These are phyloP conservation scores for Amblyopsis rosae DNA, from an alignment of 2,113 vertebrate genomes.

Conservation along the genomic window DNA sequence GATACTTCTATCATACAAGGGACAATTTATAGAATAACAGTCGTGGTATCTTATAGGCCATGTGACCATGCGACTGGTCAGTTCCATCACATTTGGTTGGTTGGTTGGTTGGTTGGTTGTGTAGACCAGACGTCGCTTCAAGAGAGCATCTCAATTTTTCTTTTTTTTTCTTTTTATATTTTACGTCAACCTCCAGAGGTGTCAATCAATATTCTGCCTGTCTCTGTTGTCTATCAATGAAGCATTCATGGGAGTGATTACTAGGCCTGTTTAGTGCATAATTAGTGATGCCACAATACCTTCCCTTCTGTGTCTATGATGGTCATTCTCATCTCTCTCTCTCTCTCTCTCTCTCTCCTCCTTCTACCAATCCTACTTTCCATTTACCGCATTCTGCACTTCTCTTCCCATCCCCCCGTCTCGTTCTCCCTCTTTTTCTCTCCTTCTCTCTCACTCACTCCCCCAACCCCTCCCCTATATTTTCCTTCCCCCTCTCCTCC, in stretches of 20 bases:
- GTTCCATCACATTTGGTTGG: not conserved
- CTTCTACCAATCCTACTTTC: constrained; percentile 25
- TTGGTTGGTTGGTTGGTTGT: not conserved
- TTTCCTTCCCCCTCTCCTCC: constrained; percentile 18
- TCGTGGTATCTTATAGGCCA: no score
- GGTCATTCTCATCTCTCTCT: constrained; percentile 14
- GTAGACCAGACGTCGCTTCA: not conserved
- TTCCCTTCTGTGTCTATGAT: constrained; percentile 13
- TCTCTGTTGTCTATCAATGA: constrained; percentile 4
- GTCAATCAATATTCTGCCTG: constrained; percentile 17
- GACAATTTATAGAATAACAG: no score
- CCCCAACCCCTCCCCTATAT: constrained; percentile 12
- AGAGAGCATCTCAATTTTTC: not conserved
- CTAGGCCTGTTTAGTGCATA: constrained; percentile 14
- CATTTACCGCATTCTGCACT: constrained; percentile 69
- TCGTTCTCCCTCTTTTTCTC: constrained; percentile 16
- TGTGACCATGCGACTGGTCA: no score
- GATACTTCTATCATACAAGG: no score
- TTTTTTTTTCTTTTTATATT: constrained; percentile 11
- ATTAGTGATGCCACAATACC: constrained; percentile 4
- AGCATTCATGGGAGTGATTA: not conserved
- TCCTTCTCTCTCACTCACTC: constrained; percentile 2
- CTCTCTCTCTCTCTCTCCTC: constrained; percentile 37
- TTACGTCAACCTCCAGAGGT: constrained; percentile 11
- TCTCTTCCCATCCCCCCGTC: constrained; percentile 59